These are phyloP conservation scores for Boloria euphrosyne DNA, from an alignment of 2,888 invertebrate genomes.

Conservation along the genomic window DNA sequence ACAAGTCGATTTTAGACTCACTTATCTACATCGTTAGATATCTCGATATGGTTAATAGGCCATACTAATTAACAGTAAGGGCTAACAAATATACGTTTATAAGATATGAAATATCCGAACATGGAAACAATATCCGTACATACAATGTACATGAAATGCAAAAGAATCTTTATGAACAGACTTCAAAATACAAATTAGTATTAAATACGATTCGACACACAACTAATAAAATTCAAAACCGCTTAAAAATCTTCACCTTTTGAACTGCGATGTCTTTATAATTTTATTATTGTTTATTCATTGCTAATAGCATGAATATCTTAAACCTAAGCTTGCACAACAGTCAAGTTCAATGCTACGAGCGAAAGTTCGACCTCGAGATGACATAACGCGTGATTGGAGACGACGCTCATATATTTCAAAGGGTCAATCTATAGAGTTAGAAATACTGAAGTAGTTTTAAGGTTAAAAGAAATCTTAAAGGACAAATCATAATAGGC, in stretches of 20 bases:
- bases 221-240: constrained; percentile 1
- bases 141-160: no score
- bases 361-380: constrained; percentile 65
- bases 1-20: no score
- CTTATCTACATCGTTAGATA: no score
- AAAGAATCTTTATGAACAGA: no score
- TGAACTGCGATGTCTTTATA: constrained; percentile 33
- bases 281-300: constrained; percentile 19
- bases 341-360: constrained; percentile 68
- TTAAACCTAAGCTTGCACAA: constrained; percentile 25
- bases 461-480: background rate
- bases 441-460: background rate
- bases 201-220: background rate
- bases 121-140: no score
- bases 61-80: no score
- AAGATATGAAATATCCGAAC: no score
- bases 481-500: no score
- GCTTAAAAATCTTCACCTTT: background rate
- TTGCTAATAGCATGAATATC: constrained; percentile 23
- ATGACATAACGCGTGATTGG: constrained; percentile 48
- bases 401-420: constrained; percentile 36
- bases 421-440: constrained; percentile 35
- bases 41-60: no score
- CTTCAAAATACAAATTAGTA: no score
- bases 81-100: no score